Percentiles rank a stretch among this genome's conserved stretches.
phyloP scores from a whole-genome alignment of 2,797 vertebrate genomes.

The Coregonus sp. region DNA sequence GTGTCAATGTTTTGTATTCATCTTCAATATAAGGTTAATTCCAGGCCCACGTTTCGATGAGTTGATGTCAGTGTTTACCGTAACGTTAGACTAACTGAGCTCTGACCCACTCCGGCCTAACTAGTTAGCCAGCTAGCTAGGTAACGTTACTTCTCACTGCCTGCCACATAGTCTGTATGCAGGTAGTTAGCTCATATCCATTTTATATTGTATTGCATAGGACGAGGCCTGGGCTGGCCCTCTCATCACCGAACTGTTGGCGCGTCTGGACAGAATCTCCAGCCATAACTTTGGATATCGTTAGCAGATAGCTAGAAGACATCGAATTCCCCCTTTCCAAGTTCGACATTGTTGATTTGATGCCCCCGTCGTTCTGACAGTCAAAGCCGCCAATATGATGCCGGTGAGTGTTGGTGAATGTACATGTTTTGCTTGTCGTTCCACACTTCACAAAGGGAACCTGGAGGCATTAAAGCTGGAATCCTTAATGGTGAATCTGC shows the following conservation, averaged over 20 bases:
- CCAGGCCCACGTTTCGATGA: background rate
- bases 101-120: background rate
- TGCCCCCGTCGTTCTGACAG: slow-evolving; percentile 45
- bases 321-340: background rate
- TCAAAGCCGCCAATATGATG: slow-evolving; percentile 50
- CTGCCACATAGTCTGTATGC: background rate
- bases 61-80: background rate
- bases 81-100: background rate
- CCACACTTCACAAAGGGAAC: background rate
- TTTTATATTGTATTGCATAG: background rate
- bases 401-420: slow-evolving; percentile 47
- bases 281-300: background rate
- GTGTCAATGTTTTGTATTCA: background rate
- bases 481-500: background rate
- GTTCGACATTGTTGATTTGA: slow-evolving; percentile 32
- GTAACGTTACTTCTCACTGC: background rate
- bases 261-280: background rate
- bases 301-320: background rate
- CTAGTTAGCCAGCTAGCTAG: background rate
- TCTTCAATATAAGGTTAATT: background rate
- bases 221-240: background rate
- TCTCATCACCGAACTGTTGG: background rate
- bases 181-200: background rate
- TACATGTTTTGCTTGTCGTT: background rate
- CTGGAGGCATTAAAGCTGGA: background rate